Evolutionary conservation across 92 coral and sea anemone species (phyloP), one percentile per base, ranked within the genome.

Genomic region (Siderastrea radians): DNA sequence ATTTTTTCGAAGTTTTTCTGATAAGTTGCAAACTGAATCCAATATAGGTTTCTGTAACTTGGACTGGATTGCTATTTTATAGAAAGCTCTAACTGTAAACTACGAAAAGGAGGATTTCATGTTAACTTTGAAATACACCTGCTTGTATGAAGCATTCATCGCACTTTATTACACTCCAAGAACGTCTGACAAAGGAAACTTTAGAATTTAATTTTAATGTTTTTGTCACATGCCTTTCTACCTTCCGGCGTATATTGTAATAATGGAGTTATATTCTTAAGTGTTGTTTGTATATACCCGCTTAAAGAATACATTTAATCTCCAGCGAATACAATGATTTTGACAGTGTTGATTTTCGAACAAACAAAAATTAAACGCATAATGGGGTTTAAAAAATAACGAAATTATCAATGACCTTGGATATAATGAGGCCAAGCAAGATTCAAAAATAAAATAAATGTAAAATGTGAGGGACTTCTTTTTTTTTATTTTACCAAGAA

Each of bases 201-300:
- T 43, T 68, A 81, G 67, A 68, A 51, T 68, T 69, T 58, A 82
- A 71, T 72, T 82, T 26, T 14, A 26, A 45, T 75, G 46, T 49
- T 62, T 52, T 80, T 81, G 77, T 57, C 77, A 69, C 74, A 55
- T 19, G 57, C 38, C 62, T 26, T 1, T 51, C 58, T 54, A 15
- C 43, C 77, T 81, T 81, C 86, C 77, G 86, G 86, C 11, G 43
- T 43, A 14, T 58, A 58, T 14, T 45, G 10, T 57, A 57, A 77
- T 61, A 77, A 58, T 77, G 77, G 15, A 38, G 69, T 55, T 55
- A 54, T 58, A 61, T 69, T 58, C 76, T 57, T 43, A 57, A 69
- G 86, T 81, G 49, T 49, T 83, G 80, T 83, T 83, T 83, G 73
- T 38, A 61, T 48, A 51, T 69, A 45, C 62, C 75, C 85, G 85